phyloP scores from a whole-genome alignment of 2,797 vertebrate genomes.

The Lindbergichthys nudifrons region DNA sequence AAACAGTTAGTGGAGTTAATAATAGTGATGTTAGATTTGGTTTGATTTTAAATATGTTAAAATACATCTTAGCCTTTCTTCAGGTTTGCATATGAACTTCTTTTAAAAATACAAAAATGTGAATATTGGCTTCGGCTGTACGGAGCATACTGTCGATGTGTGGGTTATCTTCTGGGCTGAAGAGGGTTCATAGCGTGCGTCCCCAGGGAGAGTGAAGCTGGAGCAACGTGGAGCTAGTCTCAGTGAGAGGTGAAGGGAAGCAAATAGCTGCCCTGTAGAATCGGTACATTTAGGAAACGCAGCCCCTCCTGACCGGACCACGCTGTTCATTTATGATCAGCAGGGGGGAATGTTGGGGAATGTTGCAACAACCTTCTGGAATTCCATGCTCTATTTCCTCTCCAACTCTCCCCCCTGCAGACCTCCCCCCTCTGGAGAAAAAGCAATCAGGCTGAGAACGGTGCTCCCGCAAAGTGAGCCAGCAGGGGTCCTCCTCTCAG shows the following conservation, averaged over 20 bases:
- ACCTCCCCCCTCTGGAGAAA: constrained; percentile 45
- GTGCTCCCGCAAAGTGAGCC: constrained; percentile 35
- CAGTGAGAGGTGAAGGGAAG: constrained; percentile 48
- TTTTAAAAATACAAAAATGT: neutral
- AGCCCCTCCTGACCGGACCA: constrained; percentile 47
- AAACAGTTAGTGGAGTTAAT: neutral
- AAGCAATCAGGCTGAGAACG: constrained; percentile 62
- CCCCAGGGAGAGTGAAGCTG: constrained; percentile 17
- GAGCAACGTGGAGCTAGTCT: constrained; percentile 36
- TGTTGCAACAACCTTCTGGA: constrained; percentile 5
- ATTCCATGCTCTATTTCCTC: constrained; percentile 21
- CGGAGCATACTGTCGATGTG: no score
- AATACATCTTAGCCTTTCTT: neutral
- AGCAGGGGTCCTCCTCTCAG: constrained; percentile 49
- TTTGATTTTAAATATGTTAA: no score
- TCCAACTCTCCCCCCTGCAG: constrained; percentile 4
- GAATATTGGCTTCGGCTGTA: neutral
- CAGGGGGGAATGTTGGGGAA: no score
- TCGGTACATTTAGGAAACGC: constrained; percentile 49
- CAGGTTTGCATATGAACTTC: neutral
- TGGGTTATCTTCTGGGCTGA: no score
- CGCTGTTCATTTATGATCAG: constrained; percentile 30
- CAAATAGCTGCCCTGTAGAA: constrained; percentile 70
- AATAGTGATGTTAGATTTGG: neutral
- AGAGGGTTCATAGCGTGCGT: no score